Base-by-base conservation (phyloP, 2,888 invertebrate genomes). In the Baronia brevicornis region DNA sequence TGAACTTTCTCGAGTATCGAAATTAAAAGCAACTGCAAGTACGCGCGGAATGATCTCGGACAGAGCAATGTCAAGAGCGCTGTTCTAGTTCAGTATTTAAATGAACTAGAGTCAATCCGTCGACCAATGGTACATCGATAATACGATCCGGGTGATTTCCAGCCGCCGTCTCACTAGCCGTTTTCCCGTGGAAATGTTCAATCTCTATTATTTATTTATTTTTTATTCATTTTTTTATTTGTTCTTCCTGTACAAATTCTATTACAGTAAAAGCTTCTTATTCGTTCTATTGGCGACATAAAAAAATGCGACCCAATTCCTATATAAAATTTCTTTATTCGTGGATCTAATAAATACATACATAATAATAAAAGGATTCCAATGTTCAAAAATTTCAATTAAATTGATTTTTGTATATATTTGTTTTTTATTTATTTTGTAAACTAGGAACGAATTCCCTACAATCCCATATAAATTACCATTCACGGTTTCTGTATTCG, bases 21-120 rank as follows among this genome's bases (percentile, higher is more conserved):
- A 42, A 38, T 27, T 18, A 27, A 34, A 41, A 39, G 18, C 8
- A 24, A 29, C 9, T 29, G 12, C 25, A 9, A 21, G 14, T 48
- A 64, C 66, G 63, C 59, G 39, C 53, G 54, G 60, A 59, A 29
- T 53, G 61, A 51, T 53, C 36, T 47, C 52, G 48, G 45, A 51
- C 53, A 55, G 64, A 64, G 65, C 75, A 82, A 74, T 82, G 80
- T 73, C 73, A 75, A 67, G 57, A 50, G 28, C 58, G 43, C 49
- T 61, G 56, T 57, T 60, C 65, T 66, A 75, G 66, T 69, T 67
- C 69, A 70, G 69, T 80, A 79, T 82, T 73, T 84, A 84, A 79
- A 69, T 80, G 78, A 70, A 68, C 78, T 70, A 72, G 68, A 64
- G 71, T 56, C 48, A 43, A 39, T 48, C 36, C 38, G 39, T 37